These are phyloP conservation scores for Gallirallus australis DNA, from an alignment of 2,797 vertebrate genomes.

Conservation along the genomic window DNA sequence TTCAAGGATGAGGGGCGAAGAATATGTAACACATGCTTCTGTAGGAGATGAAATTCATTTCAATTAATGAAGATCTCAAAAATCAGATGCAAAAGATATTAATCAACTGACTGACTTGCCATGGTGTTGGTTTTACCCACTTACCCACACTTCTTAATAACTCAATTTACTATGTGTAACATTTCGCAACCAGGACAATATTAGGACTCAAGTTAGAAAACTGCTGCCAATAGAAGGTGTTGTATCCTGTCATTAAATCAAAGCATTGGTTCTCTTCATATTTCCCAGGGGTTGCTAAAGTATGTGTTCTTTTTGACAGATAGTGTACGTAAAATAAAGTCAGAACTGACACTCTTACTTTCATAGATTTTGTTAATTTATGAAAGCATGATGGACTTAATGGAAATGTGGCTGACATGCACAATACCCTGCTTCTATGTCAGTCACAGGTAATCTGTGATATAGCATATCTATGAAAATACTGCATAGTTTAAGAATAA, in stretches of 20 bases:
- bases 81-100: slow-evolving; percentile 48
- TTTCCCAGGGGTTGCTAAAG: neutral
- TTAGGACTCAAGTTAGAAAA: neutral
- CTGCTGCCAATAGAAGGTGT: neutral
- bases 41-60: slow-evolving; percentile 28
- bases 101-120: slow-evolving; percentile 44
- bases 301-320: neutral
- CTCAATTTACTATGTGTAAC: neutral
- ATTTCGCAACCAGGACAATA: neutral
- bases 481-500: neutral
- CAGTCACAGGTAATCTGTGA: neutral
- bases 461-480: neutral
- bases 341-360: neutral
- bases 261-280: neutral
- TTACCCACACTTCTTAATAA: slow-evolving; percentile 26
- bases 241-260: slow-evolving; percentile 15
- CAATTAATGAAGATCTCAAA: slow-evolving; percentile 67
- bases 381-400: neutral
- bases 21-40: neutral
- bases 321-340: neutral
- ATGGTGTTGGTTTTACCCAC: slow-evolving; percentile 18
- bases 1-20: neutral
- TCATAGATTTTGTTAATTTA: neutral
- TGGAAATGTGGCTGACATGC: neutral
- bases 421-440: rapidly evolving